Percentiles rank a stretch among this genome's conserved stretches.
Conservation (phyloP, 2,797 vertebrate species). For the Dermochelys coriacea region DNA sequence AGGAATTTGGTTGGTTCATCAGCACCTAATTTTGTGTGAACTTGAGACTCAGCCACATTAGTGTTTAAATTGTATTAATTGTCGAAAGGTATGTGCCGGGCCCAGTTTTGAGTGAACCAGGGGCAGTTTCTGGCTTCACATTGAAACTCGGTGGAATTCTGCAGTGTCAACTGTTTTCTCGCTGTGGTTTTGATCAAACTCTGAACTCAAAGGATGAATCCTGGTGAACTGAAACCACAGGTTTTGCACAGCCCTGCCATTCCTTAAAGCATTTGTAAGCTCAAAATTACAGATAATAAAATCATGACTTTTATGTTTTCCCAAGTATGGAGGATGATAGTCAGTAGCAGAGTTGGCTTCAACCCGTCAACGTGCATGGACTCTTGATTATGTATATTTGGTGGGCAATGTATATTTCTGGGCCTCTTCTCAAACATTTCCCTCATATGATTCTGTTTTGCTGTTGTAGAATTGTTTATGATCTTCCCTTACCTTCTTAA, state of each 20-base stretch:
- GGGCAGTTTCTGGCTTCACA: constrained; percentile 64
- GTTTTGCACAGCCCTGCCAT: constrained; percentile 48
- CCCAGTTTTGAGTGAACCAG: constrained; percentile 56
- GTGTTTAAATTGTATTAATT: constrained; percentile 64
- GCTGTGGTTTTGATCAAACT: constrained; percentile 64
- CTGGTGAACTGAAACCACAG: constrained; percentile 44
- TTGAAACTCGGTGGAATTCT: constrained; percentile 69
- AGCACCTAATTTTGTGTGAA: constrained; percentile 61
- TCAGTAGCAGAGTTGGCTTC: neutral
- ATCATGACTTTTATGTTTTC: constrained; percentile 30
- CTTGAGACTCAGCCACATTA: constrained; percentile 64
- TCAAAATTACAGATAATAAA: constrained; percentile 22
- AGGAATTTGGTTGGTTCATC: constrained; percentile 32
- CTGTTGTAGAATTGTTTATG: neutral
- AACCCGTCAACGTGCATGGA: neutral
- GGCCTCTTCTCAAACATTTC: neutral
- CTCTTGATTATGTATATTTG: neutral
- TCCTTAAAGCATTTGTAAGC: constrained; percentile 39
- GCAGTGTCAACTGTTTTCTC: constrained; percentile 58
- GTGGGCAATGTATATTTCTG: neutral
- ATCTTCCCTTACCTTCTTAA: neutral
- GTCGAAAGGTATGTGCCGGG: constrained; percentile 55
- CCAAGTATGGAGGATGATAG: neutral
- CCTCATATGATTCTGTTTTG: neutral
- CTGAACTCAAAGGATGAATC: neutral